Conservation (phyloP, 2,797 vertebrate species). For the Anas capensis region DNA sequence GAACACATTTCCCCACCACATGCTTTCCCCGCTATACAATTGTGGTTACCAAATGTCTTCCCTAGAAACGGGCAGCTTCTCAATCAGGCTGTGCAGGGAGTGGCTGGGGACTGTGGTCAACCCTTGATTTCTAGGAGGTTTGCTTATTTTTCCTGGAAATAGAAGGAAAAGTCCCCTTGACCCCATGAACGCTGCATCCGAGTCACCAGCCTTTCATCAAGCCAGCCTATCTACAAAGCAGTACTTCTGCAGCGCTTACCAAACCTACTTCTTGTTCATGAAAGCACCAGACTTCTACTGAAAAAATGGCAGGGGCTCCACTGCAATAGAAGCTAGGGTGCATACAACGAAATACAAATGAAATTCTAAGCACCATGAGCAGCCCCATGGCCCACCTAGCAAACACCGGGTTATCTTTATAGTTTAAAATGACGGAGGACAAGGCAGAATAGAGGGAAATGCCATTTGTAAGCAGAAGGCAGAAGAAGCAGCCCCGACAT, state of each 20-base stretch:
- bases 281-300: neutral
- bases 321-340: neutral
- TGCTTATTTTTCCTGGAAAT: neutral
- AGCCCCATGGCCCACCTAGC: neutral
- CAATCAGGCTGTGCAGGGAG: neutral
- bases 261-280: neutral
- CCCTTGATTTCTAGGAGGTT: neutral
- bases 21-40: neutral
- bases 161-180: neutral
- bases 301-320: neutral
- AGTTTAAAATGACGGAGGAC: neutral
- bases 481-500: neutral
- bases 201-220: fast-evolving
- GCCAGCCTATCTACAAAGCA: too few relatives aligned
- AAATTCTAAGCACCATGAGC: neutral
- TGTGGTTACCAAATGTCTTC: neutral
- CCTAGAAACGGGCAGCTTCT: neutral
- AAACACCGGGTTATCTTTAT: neutral
- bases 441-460: neutral
- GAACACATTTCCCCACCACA: neutral
- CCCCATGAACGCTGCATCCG: fast-evolving
- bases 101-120: neutral
- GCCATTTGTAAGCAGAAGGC: neutral
- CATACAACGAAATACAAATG: neutral
- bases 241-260: neutral